A percentile compares a stretch with the other conserved stretches of the same genome.
Conservation (phyloP, 2,888 invertebrate genomes). For the Ernsta delagoae region DNA sequence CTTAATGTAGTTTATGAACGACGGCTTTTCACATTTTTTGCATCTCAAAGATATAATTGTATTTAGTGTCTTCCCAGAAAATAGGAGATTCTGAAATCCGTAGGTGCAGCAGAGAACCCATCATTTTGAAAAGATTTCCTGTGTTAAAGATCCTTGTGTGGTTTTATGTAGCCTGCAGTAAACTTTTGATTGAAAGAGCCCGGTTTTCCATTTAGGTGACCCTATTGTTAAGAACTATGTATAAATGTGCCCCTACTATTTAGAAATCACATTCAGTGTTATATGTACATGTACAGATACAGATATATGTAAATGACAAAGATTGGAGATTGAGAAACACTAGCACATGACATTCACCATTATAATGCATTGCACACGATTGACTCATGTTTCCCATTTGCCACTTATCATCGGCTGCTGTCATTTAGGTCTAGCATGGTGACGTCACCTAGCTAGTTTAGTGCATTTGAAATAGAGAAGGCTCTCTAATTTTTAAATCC, state of each 20-base stretch:
- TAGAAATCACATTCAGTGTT: constrained; percentile 1
- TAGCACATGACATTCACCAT: constrained; percentile 76
- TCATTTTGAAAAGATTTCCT: constrained; percentile 20
- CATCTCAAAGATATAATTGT: constrained; percentile 51
- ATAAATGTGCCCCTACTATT: constrained; percentile 13
- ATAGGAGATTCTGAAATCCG: constrained; percentile 1
- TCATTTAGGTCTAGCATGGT: constrained; percentile 80
- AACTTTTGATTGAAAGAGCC: constrained; percentile 31
- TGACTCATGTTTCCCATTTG: constrained; percentile 72
- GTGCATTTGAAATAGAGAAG: constrained; percentile 57
- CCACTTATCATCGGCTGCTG: constrained; percentile 71
- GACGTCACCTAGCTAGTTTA: constrained; percentile 79
- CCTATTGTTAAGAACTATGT: constrained; percentile 4
- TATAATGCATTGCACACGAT: constrained; percentile 80
- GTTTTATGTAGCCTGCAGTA: constrained; percentile 28
- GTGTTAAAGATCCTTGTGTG: constrained; percentile 31
- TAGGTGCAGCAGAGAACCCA: constrained; percentile 24
- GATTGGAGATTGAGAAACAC: constrained; percentile 54
- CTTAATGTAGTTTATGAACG: constrained; percentile 61
- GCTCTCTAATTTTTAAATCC: constrained; percentile 69
- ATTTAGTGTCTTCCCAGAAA: constrained; percentile 42
- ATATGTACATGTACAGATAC: not conserved
- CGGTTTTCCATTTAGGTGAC: constrained; percentile 20
- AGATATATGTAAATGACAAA: constrained; percentile 16
- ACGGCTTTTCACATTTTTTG: constrained; percentile 78